Base-by-base conservation (phyloP, 2,797 vertebrate species). In the Melanogrammus aeglefinus region DNA sequence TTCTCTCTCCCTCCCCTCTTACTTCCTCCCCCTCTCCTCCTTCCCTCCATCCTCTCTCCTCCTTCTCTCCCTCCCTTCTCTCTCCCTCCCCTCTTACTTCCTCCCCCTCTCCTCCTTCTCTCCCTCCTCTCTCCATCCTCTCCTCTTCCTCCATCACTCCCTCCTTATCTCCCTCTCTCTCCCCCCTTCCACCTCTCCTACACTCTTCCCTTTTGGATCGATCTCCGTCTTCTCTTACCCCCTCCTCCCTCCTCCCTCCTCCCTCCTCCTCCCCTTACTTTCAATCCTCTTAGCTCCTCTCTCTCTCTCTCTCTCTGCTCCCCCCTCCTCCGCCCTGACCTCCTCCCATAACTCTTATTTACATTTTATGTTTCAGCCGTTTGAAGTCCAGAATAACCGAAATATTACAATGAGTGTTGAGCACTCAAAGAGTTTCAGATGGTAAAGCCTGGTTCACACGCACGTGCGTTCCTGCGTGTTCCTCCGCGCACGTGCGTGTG, bases 71-170 rank as follows among this genome's bases (percentile, higher is more conserved):
- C 16, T 72, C 51, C 38, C 71, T 69, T 33, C 74, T 73, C 16
- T 1, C 16, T 12, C 16, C 18, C 57, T 24, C 47, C 29, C 2
- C 1, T 29, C 10, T 33, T 14, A 73, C 75, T 29, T n/a, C n/a
- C n/a, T n/a, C n/a, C 66, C 24, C 9, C 18, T 14, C 3, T 29
- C 1, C 21, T 3, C 44, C 14, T 57, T 69, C 71, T 31, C 44
- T 75, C 18, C n/a, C 36, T 39, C 36, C 79, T n/a, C 41, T 24
- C 70, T 38, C n/a, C n/a, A n/a, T n/a, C 72, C 75, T 76, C 76
- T 77, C 75, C 77, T 74, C 7, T 85, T 84, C 84, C 80, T 73
- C 82, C 78, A 1, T 18, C 24, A 87, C 27, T 16, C 78, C 81
- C 69, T 36, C 27, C 73, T n/a, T 16, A 2, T 14, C 14, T 14